Evolutionary conservation across 2,888 invertebrate genomes (phyloP).

Genomic region (Phrixothrix hirtus): DNA sequence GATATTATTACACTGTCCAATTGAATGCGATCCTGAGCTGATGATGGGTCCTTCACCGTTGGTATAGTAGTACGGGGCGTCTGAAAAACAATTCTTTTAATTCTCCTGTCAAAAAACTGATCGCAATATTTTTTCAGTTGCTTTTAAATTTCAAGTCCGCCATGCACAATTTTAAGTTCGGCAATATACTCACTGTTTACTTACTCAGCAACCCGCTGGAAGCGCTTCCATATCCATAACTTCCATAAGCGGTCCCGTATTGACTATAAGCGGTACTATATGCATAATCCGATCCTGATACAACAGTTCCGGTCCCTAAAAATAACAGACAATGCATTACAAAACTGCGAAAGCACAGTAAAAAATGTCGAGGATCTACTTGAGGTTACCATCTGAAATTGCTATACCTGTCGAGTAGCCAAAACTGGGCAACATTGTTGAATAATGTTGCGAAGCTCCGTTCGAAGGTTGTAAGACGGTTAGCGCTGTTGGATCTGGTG

Average conservation of each 20-base stretch:
- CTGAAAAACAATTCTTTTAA: no score
- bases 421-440: conserved; percentile 70
- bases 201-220: conserved; percentile 72
- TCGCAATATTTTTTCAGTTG: no score
- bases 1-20: conserved; percentile 39
- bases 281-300: conserved; percentile 68
- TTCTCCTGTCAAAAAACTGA: no score
- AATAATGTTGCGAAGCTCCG: conserved; percentile 61
- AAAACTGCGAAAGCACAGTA: no score
- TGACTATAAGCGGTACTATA: conserved; percentile 76
- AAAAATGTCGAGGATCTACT: no score
- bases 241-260: conserved; percentile 72
- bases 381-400: background rate
- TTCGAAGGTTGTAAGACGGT: conserved; percentile 66
- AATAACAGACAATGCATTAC: no score
- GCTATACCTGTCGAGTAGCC: conserved; percentile 67
- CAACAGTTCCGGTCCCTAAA: conserved; percentile 65
- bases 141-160: background rate
- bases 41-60: conserved; percentile 54
- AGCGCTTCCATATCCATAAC: conserved; percentile 67
- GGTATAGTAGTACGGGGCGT: conserved; percentile 68
- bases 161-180: conserved; percentile 12
- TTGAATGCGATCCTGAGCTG: conserved; percentile 40
- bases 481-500: conserved; percentile 56
- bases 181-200: conserved; percentile 66